Base-by-base conservation (phyloP, 2,888 invertebrate species). In the Sphaerophoria taeniata region DNA sequence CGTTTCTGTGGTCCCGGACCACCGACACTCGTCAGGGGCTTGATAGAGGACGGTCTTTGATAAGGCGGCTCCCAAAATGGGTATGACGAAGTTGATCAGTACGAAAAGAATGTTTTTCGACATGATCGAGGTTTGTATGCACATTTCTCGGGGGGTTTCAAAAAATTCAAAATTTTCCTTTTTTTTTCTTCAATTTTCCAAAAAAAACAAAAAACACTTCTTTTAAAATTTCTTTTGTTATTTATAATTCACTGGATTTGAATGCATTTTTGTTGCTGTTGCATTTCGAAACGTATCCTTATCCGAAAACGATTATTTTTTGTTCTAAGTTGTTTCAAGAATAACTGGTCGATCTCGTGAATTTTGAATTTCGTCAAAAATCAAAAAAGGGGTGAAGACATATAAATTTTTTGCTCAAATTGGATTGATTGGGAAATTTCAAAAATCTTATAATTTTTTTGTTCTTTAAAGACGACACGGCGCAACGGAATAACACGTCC, bases 11-110 rank as follows among this genome's bases (percentile, higher is more conserved):
- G 89, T 90, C 77, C 92, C 91, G 45, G 91, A 91, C 92, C 92
- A 92, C 78, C 92, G 90, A 90, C 97, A 97, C 91, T 97, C 96
- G 91, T 97, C 96, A 67, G 97, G 97, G 87, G 96, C 96, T 92
- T 97, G 96, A 92, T 97, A 96, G 89, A 92, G 82, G 39, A 92
- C 92, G 69, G 92, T 92, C 86, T 92, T 92, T 87, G 91, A 92
- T 70, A 92, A 88, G 16, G 92, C 92, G 58, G 91, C 91, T 74
- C 92, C 91, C 73, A 92, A 89, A 58, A 92, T 89, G 81, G 92
- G 92, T 78, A 91, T 91, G 71, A 89, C 90, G 83, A 90, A 91
- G 84, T 89, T 89, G 55, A 91, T 91, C 87, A 91, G 88, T 77
- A 91, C 91, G 87, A 90, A 91, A 73, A 91, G 89, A 60, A 89